These are phyloP conservation scores for Neopelma chrysocephalum DNA, from an alignment of 2,797 vertebrate genomes.

Conservation along the genomic window DNA sequence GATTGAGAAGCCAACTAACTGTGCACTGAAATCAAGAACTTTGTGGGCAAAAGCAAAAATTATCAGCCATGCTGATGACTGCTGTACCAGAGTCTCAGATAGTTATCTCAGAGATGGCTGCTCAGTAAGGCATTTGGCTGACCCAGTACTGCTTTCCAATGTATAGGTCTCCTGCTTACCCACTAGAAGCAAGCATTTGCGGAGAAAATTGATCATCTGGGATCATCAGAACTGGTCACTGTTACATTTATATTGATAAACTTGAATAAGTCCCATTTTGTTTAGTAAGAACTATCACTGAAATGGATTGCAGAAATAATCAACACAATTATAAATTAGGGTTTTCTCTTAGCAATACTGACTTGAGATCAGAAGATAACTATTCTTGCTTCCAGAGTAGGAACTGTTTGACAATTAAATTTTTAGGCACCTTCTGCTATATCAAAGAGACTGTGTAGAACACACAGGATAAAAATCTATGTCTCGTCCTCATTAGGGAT, in stretches of 20 bases:
- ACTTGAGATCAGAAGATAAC: not conserved
- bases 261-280: not conserved
- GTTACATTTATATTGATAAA: not conserved
- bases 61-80: not conserved
- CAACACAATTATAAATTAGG: not conserved
- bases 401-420: not conserved
- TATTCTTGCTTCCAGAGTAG: not conserved
- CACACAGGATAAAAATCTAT: not conserved
- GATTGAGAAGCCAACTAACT: not conserved
- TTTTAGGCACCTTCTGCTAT: not conserved
- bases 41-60: not conserved
- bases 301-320: not conserved
- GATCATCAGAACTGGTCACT: not conserved
- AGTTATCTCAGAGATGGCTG: not conserved
- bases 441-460: not conserved
- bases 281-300: not conserved
- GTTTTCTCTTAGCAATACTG: not conserved
- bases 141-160: not conserved
- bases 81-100: not conserved
- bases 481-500: not conserved
- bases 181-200: not conserved
- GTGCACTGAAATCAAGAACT: not conserved
- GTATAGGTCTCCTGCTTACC: not conserved
- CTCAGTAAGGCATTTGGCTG: accelerated
- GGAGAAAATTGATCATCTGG: not conserved